phyloP scores from a whole-genome alignment of 2,888 invertebrate genomes.

The Tribolium freemani region DNA sequence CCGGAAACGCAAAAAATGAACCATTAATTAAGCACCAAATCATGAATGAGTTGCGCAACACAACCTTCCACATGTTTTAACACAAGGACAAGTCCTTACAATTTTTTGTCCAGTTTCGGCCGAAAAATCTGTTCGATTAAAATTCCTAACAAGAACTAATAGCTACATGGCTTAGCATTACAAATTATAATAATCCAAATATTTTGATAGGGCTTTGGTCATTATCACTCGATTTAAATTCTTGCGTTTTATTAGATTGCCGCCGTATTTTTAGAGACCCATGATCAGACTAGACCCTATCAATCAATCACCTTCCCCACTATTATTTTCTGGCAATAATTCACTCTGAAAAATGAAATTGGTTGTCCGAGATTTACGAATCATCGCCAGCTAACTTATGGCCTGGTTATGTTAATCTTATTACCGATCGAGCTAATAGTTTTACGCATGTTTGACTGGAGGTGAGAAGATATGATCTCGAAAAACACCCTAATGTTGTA shows the following conservation, averaged over 20 bases:
- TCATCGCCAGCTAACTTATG: constrained; percentile 40
- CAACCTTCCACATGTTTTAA: not conserved
- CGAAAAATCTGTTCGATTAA: too few species aligned
- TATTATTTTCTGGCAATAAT: constrained; percentile 44
- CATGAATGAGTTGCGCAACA: not conserved
- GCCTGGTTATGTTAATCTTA: constrained; percentile 39
- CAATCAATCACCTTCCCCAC: constrained; percentile 39
- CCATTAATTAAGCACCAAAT: not conserved
- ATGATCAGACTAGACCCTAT: constrained; percentile 40
- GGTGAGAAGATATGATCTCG: constrained; percentile 43
- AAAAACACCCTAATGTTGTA: constrained; percentile 44
- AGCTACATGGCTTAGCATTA: constrained; percentile 35
- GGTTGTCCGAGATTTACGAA: constrained; percentile 42
- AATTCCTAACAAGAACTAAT: constrained; percentile 21
- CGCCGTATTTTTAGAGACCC: constrained; percentile 26
- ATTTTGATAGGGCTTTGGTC: constrained; percentile 38
- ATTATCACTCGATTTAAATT: constrained; percentile 26
- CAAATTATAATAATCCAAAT: constrained; percentile 43
- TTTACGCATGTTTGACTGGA: constrained; percentile 43
- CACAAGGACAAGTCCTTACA: not conserved
- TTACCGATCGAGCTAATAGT: constrained; percentile 36
- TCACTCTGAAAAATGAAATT: constrained; percentile 40
- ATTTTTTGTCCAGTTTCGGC: too few species aligned
- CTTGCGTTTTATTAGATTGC: constrained; percentile 31
- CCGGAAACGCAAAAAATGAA: constrained; percentile 12